phyloP scores from a whole-genome alignment of 2,113 vertebrate species.

The Cynopterus brachyotis region DNA sequence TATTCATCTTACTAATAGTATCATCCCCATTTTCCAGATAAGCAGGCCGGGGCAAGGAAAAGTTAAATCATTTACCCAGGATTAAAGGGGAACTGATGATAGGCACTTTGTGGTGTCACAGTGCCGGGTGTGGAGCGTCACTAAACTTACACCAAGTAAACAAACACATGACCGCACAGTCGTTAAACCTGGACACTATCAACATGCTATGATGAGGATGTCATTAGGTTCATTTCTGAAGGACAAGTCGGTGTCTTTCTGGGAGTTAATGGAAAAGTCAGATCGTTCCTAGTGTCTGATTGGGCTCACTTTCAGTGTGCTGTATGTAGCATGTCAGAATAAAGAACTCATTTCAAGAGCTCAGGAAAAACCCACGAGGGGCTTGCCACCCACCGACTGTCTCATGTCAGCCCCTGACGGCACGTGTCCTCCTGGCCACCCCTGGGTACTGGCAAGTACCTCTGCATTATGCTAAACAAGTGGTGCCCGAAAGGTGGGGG shows the following conservation, averaged over 20 bases:
- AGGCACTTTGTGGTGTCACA: neutral
- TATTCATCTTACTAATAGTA: neutral
- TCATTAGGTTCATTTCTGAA: neutral
- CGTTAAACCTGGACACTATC: neutral
- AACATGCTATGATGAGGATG: neutral
- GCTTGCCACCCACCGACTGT: neutral
- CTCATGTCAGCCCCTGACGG: neutral
- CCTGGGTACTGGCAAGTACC: neutral
- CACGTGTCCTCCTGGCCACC: neutral
- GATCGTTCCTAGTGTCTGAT: neutral
- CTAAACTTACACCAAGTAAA: neutral
- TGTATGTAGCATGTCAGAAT: neutral
- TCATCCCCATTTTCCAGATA: neutral
- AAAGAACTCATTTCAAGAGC: neutral
- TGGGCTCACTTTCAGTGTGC: neutral
- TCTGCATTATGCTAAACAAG: neutral
- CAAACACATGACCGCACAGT: neutral
- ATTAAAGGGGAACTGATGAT: too few relatives aligned
- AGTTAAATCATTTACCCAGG: neutral
- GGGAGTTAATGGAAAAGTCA: neutral
- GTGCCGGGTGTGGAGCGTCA: too few relatives aligned
- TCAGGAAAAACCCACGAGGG: neutral
- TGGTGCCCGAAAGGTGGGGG: neutral
- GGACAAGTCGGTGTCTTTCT: neutral
- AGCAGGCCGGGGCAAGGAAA: neutral